A percentile compares a stretch with the other conserved stretches of the same genome.
phyloP scores from a whole-genome alignment of 2,888 invertebrate species.

The Sisyra terminalis region DNA sequence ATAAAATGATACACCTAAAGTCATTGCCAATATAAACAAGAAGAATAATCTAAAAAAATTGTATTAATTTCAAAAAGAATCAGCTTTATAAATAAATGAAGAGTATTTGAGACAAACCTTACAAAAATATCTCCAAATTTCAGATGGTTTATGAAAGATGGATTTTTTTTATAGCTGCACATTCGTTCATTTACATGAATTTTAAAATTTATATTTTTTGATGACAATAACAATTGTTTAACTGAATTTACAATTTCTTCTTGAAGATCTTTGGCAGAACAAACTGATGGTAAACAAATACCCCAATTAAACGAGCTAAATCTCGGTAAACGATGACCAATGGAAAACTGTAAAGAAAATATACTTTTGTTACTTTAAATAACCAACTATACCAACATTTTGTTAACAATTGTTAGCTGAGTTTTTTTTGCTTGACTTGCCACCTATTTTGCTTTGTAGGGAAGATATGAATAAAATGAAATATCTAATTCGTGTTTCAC shows the following conservation, averaged over 20 bases:
- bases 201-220: slow-evolving; percentile 14
- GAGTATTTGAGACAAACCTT: slow-evolving; percentile 10
- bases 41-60: too few species aligned
- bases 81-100: too few species aligned
- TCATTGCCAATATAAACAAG: too few species aligned
- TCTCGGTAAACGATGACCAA: slow-evolving; percentile 39
- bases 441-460: too few species aligned
- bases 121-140: slow-evolving; percentile 15
- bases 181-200: slow-evolving; percentile 15
- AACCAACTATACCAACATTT: neutral
- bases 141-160: slow-evolving; percentile 4
- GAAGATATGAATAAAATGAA: too few species aligned
- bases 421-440: too few species aligned
- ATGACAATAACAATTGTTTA: neutral
- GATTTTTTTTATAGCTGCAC: slow-evolving; percentile 13
- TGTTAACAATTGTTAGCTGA: neutral
- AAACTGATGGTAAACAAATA: slow-evolving; percentile 38
- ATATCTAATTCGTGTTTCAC: too few species aligned
- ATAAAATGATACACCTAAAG: too few species aligned
- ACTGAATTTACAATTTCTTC: slow-evolving; percentile 22
- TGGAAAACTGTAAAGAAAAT: slow-evolving; percentile 22
- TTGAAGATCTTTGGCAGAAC: slow-evolving; percentile 33
- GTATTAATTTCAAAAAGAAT: too few species aligned
- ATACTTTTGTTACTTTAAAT: neutral
- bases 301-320: slow-evolving; percentile 40